phyloP scores from a whole-genome alignment of 92 coral and sea anemone genomes.

The Parazoanthus darwini region DNA sequence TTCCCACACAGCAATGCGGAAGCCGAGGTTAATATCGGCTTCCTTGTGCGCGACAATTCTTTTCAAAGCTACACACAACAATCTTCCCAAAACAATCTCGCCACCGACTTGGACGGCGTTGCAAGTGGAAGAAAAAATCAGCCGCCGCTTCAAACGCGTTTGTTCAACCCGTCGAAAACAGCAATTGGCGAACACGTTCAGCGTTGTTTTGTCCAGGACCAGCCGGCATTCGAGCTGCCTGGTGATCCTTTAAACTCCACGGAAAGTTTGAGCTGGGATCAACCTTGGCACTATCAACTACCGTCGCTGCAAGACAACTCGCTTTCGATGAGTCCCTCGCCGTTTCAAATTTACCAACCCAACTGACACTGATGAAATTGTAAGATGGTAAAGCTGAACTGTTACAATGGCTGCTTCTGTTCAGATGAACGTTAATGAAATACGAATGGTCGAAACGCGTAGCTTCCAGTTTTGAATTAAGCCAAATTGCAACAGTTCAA shows the following conservation, averaged over 20 bases:
- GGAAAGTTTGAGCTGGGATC: neutral
- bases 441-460: neutral
- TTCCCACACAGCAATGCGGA: neutral
- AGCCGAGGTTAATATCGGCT: slow-evolving; percentile 9
- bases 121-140: neutral
- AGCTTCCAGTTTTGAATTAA: no score
- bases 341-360: neutral
- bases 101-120: neutral
- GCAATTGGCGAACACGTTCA: neutral
- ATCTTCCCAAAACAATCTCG: neutral
- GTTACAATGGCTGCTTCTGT: neutral
- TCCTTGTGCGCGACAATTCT: neutral
- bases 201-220: neutral
- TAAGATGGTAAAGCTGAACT: no score
- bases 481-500: neutral
- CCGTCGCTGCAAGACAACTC: neutral
- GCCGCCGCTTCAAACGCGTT: slow-evolving; percentile 19
- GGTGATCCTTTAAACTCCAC: neutral
- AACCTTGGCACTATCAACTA: neutral
- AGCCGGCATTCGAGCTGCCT: neutral
- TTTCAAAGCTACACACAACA: slow-evolving; percentile 3
- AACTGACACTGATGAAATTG: neutral
- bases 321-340: neutral
- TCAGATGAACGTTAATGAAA: neutral
- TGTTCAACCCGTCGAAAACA: slow-evolving; percentile 1